Conservation (phyloP, 1,140 invertebrate genomes). For the Heliconius nattereri region DNA sequence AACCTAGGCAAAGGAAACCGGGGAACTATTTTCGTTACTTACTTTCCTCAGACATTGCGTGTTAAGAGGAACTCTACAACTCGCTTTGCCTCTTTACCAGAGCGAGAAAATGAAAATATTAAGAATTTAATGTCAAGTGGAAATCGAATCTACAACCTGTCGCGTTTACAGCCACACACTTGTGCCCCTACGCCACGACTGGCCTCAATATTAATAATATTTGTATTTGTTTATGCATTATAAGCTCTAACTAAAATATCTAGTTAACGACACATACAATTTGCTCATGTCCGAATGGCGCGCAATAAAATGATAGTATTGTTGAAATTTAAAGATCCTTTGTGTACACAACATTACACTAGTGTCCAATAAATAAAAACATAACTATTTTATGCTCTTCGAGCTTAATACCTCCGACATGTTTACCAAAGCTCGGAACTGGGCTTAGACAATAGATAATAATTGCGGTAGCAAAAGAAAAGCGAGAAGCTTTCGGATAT, state of each 20-base stretch:
- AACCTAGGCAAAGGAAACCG: too few species aligned
- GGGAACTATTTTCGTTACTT: too few species aligned
- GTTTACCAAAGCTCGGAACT: background rate
- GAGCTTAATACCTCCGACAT: constrained; percentile 8
- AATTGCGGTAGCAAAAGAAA: constrained; percentile 26
- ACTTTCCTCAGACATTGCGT: too few species aligned
- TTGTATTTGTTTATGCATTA: constrained; percentile 2
- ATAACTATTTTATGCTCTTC: constrained; percentile 24
- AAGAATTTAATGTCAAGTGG: too few species aligned
- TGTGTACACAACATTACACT: constrained; percentile 28
- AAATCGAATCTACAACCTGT: too few species aligned
- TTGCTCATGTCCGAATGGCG: constrained; percentile 4
- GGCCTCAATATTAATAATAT: too few species aligned
- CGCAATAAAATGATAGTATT: constrained; percentile 25
- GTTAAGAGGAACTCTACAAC: too few species aligned
- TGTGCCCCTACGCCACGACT: too few species aligned
- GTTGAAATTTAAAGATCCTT: constrained; percentile 32
- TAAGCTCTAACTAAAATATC: background rate
- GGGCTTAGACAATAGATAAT: constrained; percentile 30
- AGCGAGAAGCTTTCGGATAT: background rate
- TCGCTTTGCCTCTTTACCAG: too few species aligned
- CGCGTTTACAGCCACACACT: too few species aligned
- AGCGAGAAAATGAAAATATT: too few species aligned
- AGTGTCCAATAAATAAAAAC: constrained; percentile 21
- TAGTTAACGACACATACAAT: constrained; percentile 6